Conservation (phyloP, 92 coral and sea anemone species). For the Scolanthus callimorphus region DNA sequence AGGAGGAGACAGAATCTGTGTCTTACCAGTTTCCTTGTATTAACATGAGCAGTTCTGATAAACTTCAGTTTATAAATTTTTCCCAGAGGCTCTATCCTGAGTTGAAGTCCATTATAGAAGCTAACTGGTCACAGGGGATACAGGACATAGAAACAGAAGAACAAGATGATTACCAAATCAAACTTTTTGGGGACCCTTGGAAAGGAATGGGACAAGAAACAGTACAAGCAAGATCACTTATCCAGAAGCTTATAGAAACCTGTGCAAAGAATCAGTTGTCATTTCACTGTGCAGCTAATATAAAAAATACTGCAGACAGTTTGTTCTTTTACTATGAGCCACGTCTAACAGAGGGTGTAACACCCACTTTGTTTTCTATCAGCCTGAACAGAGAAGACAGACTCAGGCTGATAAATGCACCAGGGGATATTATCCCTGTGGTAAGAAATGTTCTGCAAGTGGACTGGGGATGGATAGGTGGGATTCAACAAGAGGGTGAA, state of each 20-base stretch:
- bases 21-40: conserved; percentile 40
- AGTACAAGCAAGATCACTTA: conserved; percentile 29
- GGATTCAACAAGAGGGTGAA: conserved; percentile 41
- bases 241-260: conserved; percentile 32
- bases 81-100: conserved; percentile 38
- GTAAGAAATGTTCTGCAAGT: conserved; percentile 33
- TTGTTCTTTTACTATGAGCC: conserved; percentile 63
- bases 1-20: conserved; percentile 16
- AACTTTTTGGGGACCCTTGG: conserved; percentile 67
- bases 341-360: conserved; percentile 13
- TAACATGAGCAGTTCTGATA: conserved; percentile 47
- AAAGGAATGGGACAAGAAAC: conserved; percentile 26
- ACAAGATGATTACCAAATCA: conserved; percentile 31
- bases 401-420: conserved; percentile 49
- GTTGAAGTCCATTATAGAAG: conserved; percentile 34
- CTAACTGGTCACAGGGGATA: conserved; percentile 50
- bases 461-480: conserved; percentile 34
- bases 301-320: conserved; percentile 37
- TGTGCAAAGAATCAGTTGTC: conserved; percentile 34
- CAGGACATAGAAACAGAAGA: conserved; percentile 17
- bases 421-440: conserved; percentile 36
- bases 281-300: conserved; percentile 35
- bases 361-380: conserved; percentile 21
- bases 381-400: conserved; percentile 41
- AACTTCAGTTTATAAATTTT: conserved; percentile 47